Evolutionary conservation across 1,140 invertebrate genomes (phyloP).

Genomic region (Drosophila elegans): DNA sequence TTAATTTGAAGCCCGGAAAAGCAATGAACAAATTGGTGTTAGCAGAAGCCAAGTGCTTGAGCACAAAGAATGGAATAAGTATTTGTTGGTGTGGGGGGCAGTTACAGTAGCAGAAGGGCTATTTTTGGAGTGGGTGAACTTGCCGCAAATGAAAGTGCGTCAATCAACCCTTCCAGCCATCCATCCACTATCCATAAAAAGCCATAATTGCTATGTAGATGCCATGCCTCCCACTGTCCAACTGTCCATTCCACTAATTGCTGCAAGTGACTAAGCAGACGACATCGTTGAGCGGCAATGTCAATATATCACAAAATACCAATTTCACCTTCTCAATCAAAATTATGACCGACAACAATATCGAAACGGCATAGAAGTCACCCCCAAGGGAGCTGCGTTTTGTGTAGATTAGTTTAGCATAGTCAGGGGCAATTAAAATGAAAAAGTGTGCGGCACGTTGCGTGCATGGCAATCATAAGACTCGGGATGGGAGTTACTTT

Average conservation of each 20-base stretch:
- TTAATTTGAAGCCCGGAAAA: constrained; percentile 74
- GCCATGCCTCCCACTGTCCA: constrained; percentile 21
- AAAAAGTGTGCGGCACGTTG: constrained; percentile 67
- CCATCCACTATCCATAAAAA: constrained; percentile 52
- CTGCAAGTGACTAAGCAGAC: constrained; percentile 77
- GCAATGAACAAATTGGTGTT: constrained; percentile 82
- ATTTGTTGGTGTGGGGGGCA: not conserved
- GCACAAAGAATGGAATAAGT: constrained; percentile 40
- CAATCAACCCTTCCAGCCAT: constrained; percentile 65
- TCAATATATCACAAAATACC: constrained; percentile 83
- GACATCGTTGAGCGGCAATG: constrained; percentile 68
- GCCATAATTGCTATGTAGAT: constrained; percentile 76
- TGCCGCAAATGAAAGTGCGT: constrained; percentile 61
- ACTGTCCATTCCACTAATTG: constrained; percentile 62
- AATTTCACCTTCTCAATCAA: constrained; percentile 82
- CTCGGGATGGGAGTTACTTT: constrained; percentile 1
- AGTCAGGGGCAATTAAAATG: constrained; percentile 73
- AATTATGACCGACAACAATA: constrained; percentile 73
- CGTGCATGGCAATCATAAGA: constrained; percentile 68
- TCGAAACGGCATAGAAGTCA: constrained; percentile 23
- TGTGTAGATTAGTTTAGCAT: constrained; percentile 81
- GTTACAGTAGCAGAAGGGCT: constrained; percentile 6
- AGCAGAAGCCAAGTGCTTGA: constrained; percentile 78
- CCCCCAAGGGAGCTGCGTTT: constrained; percentile 73
- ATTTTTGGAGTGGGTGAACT: constrained; percentile 4